A percentile compares a stretch with the other conserved stretches of the same genome.
Evolutionary conservation across 2,888 invertebrate species (phyloP).

Genomic region (Brassicogethes aeneus): DNA sequence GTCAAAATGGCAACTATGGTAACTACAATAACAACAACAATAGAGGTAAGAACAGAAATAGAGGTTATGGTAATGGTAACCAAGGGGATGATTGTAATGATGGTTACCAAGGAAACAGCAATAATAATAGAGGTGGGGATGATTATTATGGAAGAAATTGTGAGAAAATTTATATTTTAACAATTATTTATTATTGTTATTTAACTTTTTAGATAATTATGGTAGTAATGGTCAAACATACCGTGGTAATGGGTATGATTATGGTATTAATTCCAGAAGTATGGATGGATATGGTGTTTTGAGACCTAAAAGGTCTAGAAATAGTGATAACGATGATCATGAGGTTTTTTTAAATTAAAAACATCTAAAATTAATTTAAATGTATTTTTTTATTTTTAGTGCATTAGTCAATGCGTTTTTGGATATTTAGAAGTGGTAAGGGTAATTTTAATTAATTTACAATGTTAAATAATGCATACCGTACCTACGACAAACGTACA

Average conservation of each 20-base stretch:
- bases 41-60: slow-evolving; percentile 3
- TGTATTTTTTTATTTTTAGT: slow-evolving; percentile 28
- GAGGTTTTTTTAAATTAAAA: slow-evolving; percentile 10
- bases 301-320: slow-evolving; percentile 1
- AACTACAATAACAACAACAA: slow-evolving; percentile 1
- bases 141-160: slow-evolving; percentile 1
- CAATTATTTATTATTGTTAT: too few relatives aligned
- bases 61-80: slow-evolving; percentile 7
- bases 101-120: neutral
- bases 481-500: too few relatives aligned
- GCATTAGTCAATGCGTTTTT: slow-evolving; percentile 37
- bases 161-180: neutral
- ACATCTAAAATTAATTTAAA: slow-evolving; percentile 4
- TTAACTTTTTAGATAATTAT: neutral
- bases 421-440: slow-evolving; percentile 37
- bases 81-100: slow-evolving; percentile 5
- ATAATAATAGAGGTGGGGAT: slow-evolving; percentile 5
- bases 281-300: slow-evolving; percentile 4
- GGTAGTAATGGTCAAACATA: neutral
- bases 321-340: slow-evolving; percentile 9
- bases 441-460: slow-evolving; percentile 1
- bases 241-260: slow-evolving; percentile 1
- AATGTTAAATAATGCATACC: neutral
- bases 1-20: too few relatives aligned
- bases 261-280: slow-evolving; percentile 4